Percentiles rank a stretch among this genome's conserved stretches.
Evolutionary conservation across 2,113 vertebrate genomes (phyloP).

Genomic region (Noctilio leporinus): DNA sequence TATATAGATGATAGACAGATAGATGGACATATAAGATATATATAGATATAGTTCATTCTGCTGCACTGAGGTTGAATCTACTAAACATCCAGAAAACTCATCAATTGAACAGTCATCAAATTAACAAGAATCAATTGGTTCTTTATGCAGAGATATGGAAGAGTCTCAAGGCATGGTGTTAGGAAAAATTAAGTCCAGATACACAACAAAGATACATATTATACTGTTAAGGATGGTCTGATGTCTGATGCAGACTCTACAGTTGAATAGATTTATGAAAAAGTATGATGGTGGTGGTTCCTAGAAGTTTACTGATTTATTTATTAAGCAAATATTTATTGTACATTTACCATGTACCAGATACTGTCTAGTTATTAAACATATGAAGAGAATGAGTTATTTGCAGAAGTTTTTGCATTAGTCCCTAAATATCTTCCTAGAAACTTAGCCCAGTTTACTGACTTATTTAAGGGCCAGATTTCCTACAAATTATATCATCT

Average conservation of each 20-base stretch:
- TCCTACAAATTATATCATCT: neutral
- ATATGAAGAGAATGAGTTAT: neutral
- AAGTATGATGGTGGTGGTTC: neutral
- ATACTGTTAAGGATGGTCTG: neutral
- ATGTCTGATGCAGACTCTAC: neutral
- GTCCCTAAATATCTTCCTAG: neutral
- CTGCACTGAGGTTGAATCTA: neutral
- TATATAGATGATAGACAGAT: too few relatives aligned
- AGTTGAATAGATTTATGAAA: neutral
- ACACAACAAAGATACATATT: neutral
- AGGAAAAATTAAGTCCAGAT: neutral
- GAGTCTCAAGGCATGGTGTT: neutral
- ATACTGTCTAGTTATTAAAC: neutral
- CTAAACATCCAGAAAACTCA: neutral
- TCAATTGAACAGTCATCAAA: neutral
- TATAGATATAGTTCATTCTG: neutral
- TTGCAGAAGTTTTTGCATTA: neutral
- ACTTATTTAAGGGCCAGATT: neutral
- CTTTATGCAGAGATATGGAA: neutral
- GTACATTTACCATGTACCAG: neutral
- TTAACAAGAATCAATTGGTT: neutral
- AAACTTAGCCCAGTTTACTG: neutral
- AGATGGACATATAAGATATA: too few relatives aligned
- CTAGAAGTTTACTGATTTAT: neutral
- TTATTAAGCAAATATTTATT: conserved; percentile 6